Evolutionary conservation across 1,140 invertebrate genomes (phyloP), one percentile per base, ranked within the genome.

Genomic region (Radopholus similis): DNA sequence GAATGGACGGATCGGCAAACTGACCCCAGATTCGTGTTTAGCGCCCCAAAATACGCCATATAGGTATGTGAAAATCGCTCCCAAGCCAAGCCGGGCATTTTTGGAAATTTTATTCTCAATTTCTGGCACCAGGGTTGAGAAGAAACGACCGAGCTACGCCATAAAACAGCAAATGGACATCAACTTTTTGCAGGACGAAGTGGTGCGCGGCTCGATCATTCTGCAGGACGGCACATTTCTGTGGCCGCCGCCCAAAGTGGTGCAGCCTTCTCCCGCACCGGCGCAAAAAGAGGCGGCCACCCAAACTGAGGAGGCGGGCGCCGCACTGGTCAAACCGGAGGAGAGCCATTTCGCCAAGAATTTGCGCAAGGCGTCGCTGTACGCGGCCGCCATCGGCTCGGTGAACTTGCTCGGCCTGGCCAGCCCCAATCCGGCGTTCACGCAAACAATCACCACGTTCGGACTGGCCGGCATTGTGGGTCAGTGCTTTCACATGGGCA

Each of bases 401-500:
- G 77, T 91, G 60, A 84, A 90, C 51, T 88, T 87, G 34, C 83
- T 93, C 1, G 91, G 91, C 47, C 85, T 88, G 34, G 86, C 86
- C 0, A 89, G 90, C 38, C 91, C 91, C 2, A 91, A 91, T 83
- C 84, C 88, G 9, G 87, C 89, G 23, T 92, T 94, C 77, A 90
- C 90, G 1, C 88, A 89, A 9, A 93, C 92, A 90, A 87, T 90
- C 23, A 90, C 90, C 1, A 91, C 90, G 9, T 88, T 93, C 77
- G 89, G 89, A 49, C 83, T 94, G 55, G 86, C 90, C 72, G 90
- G 90, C 80, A 88, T 93, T 76, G 90, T 92, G 38, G 91, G 91
- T 77, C 72, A 65, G 83, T 74, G 28, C 11, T 15, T 28, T 60
- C 2, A 13, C 34, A 13, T 64, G 21, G 0, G 13, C 11, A 21